Conservation (phyloP, 2,888 invertebrate genomes). For the Aleiodes leptofemur region DNA sequence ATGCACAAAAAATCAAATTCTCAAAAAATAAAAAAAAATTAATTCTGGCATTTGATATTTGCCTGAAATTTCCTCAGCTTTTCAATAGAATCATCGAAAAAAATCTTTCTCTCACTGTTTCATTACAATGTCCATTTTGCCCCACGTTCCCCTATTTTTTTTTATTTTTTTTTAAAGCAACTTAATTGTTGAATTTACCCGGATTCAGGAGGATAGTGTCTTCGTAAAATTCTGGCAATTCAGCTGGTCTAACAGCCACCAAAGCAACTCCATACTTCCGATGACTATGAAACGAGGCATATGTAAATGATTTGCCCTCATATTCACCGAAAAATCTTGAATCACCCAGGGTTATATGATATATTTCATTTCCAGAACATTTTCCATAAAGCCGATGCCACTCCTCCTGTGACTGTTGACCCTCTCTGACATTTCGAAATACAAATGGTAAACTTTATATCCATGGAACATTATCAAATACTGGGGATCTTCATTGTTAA, state of each 20-base stretch:
- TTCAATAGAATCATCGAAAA: too few relatives aligned
- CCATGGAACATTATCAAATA: constrained; percentile 7
- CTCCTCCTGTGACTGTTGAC: constrained; percentile 95
- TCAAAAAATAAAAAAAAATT: too few relatives aligned
- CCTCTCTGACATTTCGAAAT: constrained; percentile 81
- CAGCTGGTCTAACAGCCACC: constrained; percentile 95
- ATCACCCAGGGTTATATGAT: constrained; percentile 96
- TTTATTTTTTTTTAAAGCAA: background rate
- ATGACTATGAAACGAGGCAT: constrained; percentile 99
- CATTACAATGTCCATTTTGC: too few relatives aligned
- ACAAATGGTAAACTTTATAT: constrained; percentile 8
- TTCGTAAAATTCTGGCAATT: constrained; percentile 95
- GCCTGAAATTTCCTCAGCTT: too few relatives aligned
- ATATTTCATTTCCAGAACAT: constrained; percentile 99
- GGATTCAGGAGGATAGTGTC: constrained; percentile 97
- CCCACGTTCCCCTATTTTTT: too few relatives aligned
- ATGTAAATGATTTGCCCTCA: constrained; percentile 99
- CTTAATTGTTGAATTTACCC: constrained; percentile 58
- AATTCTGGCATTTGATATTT: too few relatives aligned
- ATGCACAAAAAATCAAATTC: too few relatives aligned
- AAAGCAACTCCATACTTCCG: constrained; percentile 98
- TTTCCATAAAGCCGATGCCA: constrained; percentile 99
- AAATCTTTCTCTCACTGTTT: too few relatives aligned
- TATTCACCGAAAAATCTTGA: constrained; percentile 99
- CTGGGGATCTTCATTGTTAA: background rate